Conservation (phyloP, 2,113 vertebrate genomes). For the Rhineura floridana region DNA sequence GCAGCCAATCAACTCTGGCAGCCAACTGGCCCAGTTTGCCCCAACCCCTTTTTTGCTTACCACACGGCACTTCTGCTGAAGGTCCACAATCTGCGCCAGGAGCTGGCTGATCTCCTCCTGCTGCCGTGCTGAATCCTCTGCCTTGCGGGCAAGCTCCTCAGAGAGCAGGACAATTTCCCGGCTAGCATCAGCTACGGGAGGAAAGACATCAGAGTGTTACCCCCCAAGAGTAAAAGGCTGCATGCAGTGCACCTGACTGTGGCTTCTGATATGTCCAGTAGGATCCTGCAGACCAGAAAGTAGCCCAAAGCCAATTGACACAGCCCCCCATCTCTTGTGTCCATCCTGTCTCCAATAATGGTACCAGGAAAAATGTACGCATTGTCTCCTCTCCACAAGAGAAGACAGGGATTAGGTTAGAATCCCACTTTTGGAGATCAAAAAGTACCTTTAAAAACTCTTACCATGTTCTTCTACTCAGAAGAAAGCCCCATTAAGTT, state of each 20-base stretch:
- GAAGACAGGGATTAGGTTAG: background rate
- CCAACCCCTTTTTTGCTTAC: constrained; percentile 64
- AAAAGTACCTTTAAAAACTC: too few relatives aligned
- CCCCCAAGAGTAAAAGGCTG: background rate
- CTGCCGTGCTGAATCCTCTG: constrained; percentile 81
- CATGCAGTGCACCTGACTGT: background rate
- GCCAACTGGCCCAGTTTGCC: background rate
- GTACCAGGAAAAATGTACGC: background rate
- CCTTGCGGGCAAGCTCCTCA: constrained; percentile 82
- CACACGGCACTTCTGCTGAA: constrained; percentile 82
- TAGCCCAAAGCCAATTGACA: background rate
- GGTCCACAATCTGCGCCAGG: constrained; percentile 81
- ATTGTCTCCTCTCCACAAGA: background rate
- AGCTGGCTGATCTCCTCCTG: constrained; percentile 88
- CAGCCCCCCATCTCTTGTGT: background rate
- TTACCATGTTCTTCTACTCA: too few relatives aligned
- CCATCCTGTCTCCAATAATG: background rate
- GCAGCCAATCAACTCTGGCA: background rate
- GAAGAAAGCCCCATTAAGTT: too few relatives aligned
- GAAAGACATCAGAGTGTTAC: background rate
- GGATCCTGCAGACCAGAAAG: too few relatives aligned
- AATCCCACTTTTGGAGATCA: background rate
- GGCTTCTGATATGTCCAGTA: background rate
- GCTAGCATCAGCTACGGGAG: constrained; percentile 81
- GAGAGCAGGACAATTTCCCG: constrained; percentile 82